Evolutionary conservation across 2,888 invertebrate genomes (phyloP), one percentile per base, ranked within the genome.

Genomic region (Mimachlamys varia): DNA sequence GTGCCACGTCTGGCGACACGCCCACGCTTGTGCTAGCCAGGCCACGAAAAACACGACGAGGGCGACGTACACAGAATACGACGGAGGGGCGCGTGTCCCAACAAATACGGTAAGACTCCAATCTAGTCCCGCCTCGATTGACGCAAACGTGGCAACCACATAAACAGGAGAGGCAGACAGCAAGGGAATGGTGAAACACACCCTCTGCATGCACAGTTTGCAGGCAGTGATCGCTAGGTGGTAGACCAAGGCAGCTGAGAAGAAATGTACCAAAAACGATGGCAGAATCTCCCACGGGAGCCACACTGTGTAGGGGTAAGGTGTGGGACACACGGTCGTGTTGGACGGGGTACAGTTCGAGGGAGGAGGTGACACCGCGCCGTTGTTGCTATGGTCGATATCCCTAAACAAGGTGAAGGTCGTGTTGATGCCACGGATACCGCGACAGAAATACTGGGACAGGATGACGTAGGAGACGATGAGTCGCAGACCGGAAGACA

Each of bases 151-250:
- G 87, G 95, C 92, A 27, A 93, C 92, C 76, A 94, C 94, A 49
- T 94, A 94, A 19, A 95, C 92, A 5, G 97, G 97, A 0, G 97
- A 96, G 0, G 96, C 95, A 44, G 97, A 92, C 12, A 95, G 95
- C 12, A 97, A 93, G 0, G 97, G 97, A 17, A 97, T 94, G 4
- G 97, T 96, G 94, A 97, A 97, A 13, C 94, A 97, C 94, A 94
- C 96, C 94, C 38, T 94, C 94, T 95, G 97, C 94, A 97, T 97
- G 91, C 96, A 96, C 58, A 97, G 95, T 93, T 97, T 97, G 94
- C 97, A 97, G 0, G 97, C 97, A 92, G 97, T 97, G 91, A 97
- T 97, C 12, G 96, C 96, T 91, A 96, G 96, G 91, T 97, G 97
- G 93, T 97, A 97, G 92, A 97, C 96, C 12, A 97, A 89, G 17